Conservation (phyloP, 1,140 invertebrate genomes). For the Steinernema khuongi region DNA sequence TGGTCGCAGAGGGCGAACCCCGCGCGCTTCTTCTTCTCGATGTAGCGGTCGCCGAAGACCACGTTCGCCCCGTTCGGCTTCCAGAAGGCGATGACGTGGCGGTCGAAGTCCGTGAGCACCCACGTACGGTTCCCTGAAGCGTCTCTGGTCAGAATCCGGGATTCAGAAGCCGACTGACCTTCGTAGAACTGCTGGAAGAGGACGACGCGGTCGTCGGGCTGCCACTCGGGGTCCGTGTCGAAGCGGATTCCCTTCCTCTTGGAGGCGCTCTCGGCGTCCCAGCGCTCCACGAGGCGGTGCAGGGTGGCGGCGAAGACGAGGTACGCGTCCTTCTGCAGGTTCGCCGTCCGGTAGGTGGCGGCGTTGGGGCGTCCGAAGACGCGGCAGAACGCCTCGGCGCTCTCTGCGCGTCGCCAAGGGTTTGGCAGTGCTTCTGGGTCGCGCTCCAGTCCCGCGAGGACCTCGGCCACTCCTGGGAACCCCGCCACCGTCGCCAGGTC, state of each 20-base stretch:
- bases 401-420: conserved; percentile 18
- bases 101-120: conserved; percentile 48
- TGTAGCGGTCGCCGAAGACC: conserved; percentile 48
- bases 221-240: conserved; percentile 50
- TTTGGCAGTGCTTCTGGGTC: conserved; percentile 12
- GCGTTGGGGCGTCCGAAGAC: conserved; percentile 39
- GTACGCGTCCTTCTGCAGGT: conserved; percentile 43
- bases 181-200: conserved; percentile 46
- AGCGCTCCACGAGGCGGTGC: conserved; percentile 34
- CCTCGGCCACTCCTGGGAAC: conserved; percentile 21
- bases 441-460: conserved; percentile 17
- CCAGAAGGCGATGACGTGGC: conserved; percentile 44
- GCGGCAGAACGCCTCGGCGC: conserved; percentile 24
- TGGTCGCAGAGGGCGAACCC: conserved; percentile 41
- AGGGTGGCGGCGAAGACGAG: conserved; percentile 42
- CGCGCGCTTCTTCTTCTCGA: conserved; percentile 46
- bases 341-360: conserved; percentile 36
- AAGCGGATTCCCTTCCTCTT: conserved; percentile 42
- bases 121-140: conserved; percentile 49
- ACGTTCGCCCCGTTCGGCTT: conserved; percentile 43
- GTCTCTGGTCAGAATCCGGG: neutral
- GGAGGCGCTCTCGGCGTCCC: conserved; percentile 32
- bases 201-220: conserved; percentile 48
- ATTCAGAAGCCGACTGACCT: conserved; percentile 29
- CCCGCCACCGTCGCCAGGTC: conserved; percentile 10